Base-by-base conservation (phyloP, 2,888 invertebrate species). In the Ornithoptera alexandrae region DNA sequence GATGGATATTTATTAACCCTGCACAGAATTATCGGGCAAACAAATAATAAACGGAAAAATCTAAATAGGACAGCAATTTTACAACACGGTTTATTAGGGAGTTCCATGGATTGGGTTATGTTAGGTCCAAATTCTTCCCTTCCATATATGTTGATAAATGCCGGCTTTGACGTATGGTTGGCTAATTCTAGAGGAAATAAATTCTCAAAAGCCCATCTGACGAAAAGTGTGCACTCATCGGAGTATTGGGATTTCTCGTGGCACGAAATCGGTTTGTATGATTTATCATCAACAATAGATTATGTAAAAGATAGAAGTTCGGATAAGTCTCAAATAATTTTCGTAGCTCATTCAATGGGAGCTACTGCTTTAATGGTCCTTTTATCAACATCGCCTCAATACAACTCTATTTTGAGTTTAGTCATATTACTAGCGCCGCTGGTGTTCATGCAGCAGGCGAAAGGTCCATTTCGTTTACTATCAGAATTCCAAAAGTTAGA, bases 161-260 rank as follows among this genome's bases (percentile, higher is more conserved):
- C 83, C 7, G 90, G 92, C 12, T 93, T 87, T 72, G 93, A 93
- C 72, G 92, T 93, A 0, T 96, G 88, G 96, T 91, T 85, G 86
- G 82, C 90, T 15, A 93, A 93, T 69, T 81, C 81, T 8, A 79
- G 85, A 71, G 84, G 86, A 22, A 87, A 83, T 66, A 79, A 75
- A 73, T 87, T 85, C 71, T 84, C 84, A 22, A 82, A 69, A 69
- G 68, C 68, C 6, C 81, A 83, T 69, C 60, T 71, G 1, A 74
- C 30, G 2, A 76, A 70, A 63, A 68, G 57, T 7, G n/a, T 71
- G 0, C 71, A 78, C 10, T 71, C 75, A 0, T 12, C 68, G 12
- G 76, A 79, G 1, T 84, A 78, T 72, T 86, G 84, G 85, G 74
- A 87, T 74, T 87, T 84, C 74, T 80, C 85, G 4, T 84, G 79